These are phyloP conservation scores for Acrocyrtus sp. DNA, from an alignment of 2,888 invertebrate species.

Conservation along the genomic window DNA sequence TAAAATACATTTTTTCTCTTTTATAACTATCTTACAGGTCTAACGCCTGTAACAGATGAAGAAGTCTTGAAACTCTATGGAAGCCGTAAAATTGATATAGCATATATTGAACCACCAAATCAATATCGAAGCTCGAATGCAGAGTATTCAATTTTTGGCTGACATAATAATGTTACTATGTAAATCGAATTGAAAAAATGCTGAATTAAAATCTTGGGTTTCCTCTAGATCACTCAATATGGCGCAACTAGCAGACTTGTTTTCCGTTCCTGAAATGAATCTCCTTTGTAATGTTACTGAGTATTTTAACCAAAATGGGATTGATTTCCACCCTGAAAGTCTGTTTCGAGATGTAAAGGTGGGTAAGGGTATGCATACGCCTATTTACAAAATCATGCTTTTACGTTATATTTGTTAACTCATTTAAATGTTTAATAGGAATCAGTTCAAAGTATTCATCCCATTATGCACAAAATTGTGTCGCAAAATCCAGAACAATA, in stretches of 20 bases:
- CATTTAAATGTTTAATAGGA: no score
- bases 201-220: no score
- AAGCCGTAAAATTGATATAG: constrained; percentile 86
- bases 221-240: constrained; percentile 71
- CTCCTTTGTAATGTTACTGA: constrained; percentile 93
- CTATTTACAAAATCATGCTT: no score
- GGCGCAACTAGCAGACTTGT: constrained; percentile 95
- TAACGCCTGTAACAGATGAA: constrained; percentile 81
- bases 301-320: constrained; percentile 87
- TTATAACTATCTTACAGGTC: constrained; percentile 49
- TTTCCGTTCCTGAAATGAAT: constrained; percentile 97
- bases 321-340: constrained; percentile 95
- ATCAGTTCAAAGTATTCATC: constrained; percentile 88
- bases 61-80: constrained; percentile 88
- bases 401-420: no score
- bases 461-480: constrained; percentile 90
- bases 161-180: constrained; percentile 1
- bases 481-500: constrained; percentile 82
- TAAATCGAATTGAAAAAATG: no score
- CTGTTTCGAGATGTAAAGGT: constrained; percentile 94
- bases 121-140: constrained; percentile 47
- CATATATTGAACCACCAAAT: constrained; percentile 78
- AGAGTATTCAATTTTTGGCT: constrained; percentile 15
- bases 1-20: no score
- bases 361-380: no score